These are phyloP conservation scores for Pseudolycoriella hygida DNA, from an alignment of 2,888 invertebrate species.

Conservation along the genomic window DNA sequence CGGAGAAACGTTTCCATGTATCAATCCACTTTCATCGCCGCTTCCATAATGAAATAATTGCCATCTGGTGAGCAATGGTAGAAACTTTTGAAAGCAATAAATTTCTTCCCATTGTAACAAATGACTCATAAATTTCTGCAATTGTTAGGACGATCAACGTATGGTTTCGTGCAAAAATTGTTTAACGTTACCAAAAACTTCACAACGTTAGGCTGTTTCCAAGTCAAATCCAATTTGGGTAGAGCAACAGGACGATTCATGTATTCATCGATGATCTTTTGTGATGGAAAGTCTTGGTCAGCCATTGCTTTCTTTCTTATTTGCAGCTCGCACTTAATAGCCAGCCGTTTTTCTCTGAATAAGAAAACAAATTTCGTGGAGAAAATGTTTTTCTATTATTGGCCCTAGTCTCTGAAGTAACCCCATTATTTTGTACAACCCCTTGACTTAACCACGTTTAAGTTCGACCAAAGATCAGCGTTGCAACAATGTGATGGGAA, in stretches of 20 bases:
- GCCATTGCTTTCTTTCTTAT: constrained; percentile 49
- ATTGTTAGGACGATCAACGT: constrained; percentile 10
- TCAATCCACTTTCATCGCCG: background rate
- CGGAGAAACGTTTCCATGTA: constrained; percentile 27
- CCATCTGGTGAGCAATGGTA: constrained; percentile 49
- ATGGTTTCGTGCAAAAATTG: constrained; percentile 11
- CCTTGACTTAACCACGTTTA: too few species aligned
- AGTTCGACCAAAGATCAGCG: too few species aligned
- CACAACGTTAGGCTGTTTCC: constrained; percentile 47
- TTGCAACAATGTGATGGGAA: too few species aligned
- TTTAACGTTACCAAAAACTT: constrained; percentile 57
- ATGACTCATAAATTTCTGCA: constrained; percentile 44
- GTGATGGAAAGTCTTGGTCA: constrained; percentile 47
- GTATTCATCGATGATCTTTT: constrained; percentile 58
- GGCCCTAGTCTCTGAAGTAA: too few species aligned
- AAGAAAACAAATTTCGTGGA: too few species aligned
- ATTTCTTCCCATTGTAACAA: constrained; percentile 57
- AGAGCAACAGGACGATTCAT: constrained; percentile 35
- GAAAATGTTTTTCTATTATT: too few species aligned
- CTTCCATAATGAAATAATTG: constrained; percentile 1
- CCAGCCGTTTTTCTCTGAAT: constrained; percentile 39
- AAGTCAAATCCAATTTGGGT: constrained; percentile 35
- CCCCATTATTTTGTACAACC: too few species aligned
- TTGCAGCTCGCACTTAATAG: constrained; percentile 47
- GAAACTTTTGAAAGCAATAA: constrained; percentile 59